phyloP scores from a whole-genome alignment of 2,797 vertebrate species.

The Aulostomus chinensis region DNA sequence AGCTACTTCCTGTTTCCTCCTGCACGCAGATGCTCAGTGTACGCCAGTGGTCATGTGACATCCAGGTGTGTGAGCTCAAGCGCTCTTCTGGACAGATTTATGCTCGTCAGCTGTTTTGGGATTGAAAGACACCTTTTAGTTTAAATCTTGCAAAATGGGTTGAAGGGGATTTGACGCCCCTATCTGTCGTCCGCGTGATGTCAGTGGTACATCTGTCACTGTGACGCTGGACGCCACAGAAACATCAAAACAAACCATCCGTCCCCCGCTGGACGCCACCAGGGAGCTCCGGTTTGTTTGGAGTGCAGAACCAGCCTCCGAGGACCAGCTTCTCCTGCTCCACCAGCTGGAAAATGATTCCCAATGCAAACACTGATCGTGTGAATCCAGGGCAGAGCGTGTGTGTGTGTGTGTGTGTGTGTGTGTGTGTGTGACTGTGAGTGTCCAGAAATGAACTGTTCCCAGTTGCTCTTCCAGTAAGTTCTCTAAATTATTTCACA shows the following conservation, averaged over 20 bases:
- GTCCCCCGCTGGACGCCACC: constrained; percentile 34
- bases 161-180: too few relatives aligned
- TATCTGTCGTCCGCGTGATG: too few relatives aligned
- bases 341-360: constrained; percentile 69
- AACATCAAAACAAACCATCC: constrained; percentile 53
- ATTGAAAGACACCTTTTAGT: too few relatives aligned
- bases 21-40: too few relatives aligned
- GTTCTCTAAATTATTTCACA: constrained; percentile 60
- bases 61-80: too few relatives aligned
- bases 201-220: background rate
- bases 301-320: constrained; percentile 35
- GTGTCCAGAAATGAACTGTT: constrained; percentile 40
- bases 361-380: constrained; percentile 67
- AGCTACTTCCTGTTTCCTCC: too few relatives aligned
- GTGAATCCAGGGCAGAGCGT: constrained; percentile 43
- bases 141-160: too few relatives aligned
- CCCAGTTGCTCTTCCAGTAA: constrained; percentile 32
- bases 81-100: too few relatives aligned
- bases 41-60: too few relatives aligned
- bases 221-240: constrained; percentile 6
- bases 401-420: constrained; percentile 5
- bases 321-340: constrained; percentile 57
- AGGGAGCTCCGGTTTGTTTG: constrained; percentile 56
- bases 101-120: too few relatives aligned
- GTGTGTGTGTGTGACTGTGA: constrained; percentile 2